Percentiles rank a stretch among this genome's conserved stretches.
These are phyloP conservation scores for Larimichthys polyactis DNA, from an alignment of 2,113 vertebrate species.

Conservation along the genomic window DNA sequence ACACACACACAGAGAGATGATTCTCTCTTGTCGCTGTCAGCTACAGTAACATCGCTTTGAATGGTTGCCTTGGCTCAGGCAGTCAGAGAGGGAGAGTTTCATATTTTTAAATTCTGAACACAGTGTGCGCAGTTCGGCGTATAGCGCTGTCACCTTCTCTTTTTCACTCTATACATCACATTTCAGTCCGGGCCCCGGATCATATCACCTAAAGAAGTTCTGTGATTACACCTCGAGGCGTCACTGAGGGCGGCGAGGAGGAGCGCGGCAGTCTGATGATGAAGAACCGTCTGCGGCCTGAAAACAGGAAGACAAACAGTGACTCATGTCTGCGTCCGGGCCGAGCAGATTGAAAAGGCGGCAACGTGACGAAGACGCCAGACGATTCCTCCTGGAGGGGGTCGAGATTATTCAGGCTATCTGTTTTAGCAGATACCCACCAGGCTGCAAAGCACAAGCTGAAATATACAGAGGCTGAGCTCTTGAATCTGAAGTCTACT, in stretches of 20 bases:
- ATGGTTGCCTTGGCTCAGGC: background rate
- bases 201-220: background rate
- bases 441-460: background rate
- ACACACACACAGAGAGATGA: background rate
- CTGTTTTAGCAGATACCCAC: background rate
- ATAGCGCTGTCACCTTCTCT: constrained; percentile 11
- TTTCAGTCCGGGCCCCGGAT: constrained; percentile 4
- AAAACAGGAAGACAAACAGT: background rate
- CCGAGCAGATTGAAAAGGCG: constrained; percentile 4
- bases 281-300: constrained; percentile 8
- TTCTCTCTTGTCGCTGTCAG: constrained; percentile 15
- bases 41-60: constrained; percentile 1
- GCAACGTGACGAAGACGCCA: background rate
- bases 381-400: constrained; percentile 14
- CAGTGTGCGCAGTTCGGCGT: background rate
- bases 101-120: background rate
- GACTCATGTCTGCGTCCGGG: background rate
- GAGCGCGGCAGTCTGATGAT: background rate
- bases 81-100: background rate
- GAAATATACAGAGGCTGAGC: background rate
- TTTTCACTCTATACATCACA: constrained; percentile 14
- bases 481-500: background rate
- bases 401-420: constrained; percentile 7
- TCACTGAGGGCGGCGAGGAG: background rate
- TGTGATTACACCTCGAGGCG: constrained; percentile 14